Conservation (phyloP, 2,888 invertebrate genomes). For the Abrostola triplasia region DNA sequence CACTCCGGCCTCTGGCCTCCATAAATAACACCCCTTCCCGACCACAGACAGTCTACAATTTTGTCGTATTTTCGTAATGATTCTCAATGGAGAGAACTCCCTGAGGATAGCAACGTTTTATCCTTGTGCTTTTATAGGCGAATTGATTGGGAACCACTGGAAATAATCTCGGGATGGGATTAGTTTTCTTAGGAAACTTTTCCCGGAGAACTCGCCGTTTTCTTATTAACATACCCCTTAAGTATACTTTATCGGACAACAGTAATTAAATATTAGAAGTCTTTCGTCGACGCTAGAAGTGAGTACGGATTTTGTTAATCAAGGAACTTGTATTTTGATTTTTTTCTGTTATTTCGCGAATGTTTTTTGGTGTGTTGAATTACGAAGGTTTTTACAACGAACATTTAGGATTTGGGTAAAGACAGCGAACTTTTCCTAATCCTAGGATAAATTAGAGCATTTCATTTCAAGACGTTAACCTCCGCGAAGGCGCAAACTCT, state of each 20-base stretch:
- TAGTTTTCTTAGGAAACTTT: conserved; percentile 78
- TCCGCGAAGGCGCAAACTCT: conserved; percentile 37
- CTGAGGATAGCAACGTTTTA: conserved; percentile 69
- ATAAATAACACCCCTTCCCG: conserved; percentile 85
- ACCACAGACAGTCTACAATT: conserved; percentile 77
- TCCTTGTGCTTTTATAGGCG: conserved; percentile 80
- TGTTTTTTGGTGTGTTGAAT: conserved; percentile 30
- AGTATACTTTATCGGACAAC: conserved; percentile 69
- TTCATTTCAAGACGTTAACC: conserved; percentile 47
- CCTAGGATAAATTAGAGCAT: conserved; percentile 45
- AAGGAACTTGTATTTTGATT: conserved; percentile 6
- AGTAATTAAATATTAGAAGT: conserved; percentile 70
- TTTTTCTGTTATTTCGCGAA: conserved; percentile 29
- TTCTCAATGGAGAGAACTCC: conserved; percentile 75
- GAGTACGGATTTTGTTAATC: conserved; percentile 19
- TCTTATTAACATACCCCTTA: conserved; percentile 75
- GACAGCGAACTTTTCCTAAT: conserved; percentile 38
- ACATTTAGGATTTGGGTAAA: conserved; percentile 20
- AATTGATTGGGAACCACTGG: conserved; percentile 81
- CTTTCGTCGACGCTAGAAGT: conserved; percentile 38
- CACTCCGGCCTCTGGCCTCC: conserved; percentile 79
- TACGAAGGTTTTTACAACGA: conserved; percentile 31
- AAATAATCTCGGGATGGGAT: conserved; percentile 81
- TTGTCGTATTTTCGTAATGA: conserved; percentile 84
- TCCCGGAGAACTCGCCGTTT: conserved; percentile 64